phyloP scores from a whole-genome alignment of 1,140 invertebrate species.

The Andrena cerasifolii region DNA sequence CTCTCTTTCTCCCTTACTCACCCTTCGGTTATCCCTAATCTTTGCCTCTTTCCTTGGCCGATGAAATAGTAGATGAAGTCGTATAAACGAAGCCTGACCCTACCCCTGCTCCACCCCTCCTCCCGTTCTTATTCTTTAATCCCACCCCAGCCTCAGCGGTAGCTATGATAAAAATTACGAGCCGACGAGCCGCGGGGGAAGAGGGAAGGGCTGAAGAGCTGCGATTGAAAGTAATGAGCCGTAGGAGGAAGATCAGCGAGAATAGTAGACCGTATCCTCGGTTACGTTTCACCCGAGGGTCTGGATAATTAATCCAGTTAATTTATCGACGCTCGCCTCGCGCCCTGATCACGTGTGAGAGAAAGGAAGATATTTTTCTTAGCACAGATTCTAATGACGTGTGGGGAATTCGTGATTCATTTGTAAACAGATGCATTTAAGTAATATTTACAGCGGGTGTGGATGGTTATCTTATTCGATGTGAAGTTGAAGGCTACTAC shows the following conservation, averaged over 20 bases:
- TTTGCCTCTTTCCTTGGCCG: slow-evolving; percentile 34
- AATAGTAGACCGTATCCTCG: slow-evolving; percentile 47
- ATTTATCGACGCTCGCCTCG: slow-evolving; percentile 54
- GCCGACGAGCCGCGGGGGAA: slow-evolving; percentile 58
- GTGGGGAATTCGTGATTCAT: not conserved
- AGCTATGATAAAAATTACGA: slow-evolving; percentile 77
- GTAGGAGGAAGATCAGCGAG: slow-evolving; percentile 58
- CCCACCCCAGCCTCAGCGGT: slow-evolving; percentile 59
- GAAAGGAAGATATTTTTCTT: slow-evolving; percentile 16
- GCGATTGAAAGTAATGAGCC: slow-evolving; percentile 81
- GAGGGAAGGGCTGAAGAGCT: slow-evolving; percentile 47
- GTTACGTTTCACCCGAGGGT: slow-evolving; percentile 51
- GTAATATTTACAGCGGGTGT: too few species aligned
- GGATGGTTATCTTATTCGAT: too few species aligned
- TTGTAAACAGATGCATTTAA: too few species aligned
- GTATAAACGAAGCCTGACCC: slow-evolving; percentile 78
- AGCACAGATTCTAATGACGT: not conserved
- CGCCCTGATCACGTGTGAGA: slow-evolving; percentile 32
- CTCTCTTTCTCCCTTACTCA: slow-evolving; percentile 59
- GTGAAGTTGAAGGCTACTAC: too few species aligned
- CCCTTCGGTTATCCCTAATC: slow-evolving; percentile 26
- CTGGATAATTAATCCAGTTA: slow-evolving; percentile 69
- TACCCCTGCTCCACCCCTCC: slow-evolving; percentile 26
- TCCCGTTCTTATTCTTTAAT: slow-evolving; percentile 81
- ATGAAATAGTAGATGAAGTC: slow-evolving; percentile 74